Evolutionary conservation across 2,888 invertebrate species (phyloP).

Genomic region (Coleophora flavipennella): DNA sequence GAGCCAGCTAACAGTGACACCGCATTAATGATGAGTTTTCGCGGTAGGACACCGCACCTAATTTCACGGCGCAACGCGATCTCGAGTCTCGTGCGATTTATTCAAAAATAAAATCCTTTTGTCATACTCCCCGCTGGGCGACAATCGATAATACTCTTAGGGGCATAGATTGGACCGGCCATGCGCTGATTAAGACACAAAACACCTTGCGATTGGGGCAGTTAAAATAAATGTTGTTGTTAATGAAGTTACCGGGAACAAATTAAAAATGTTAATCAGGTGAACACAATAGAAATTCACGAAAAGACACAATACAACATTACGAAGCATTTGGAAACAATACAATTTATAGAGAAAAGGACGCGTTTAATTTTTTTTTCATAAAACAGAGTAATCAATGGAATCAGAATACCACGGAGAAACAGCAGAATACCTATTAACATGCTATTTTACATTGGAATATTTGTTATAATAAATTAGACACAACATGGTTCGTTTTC

Average conservation of each 20-base stretch:
- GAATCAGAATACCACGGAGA: no score
- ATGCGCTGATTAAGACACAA: conserved; percentile 57
- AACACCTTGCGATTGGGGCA: conserved; percentile 40
- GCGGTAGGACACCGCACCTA: conserved; percentile 66
- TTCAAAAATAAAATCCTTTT: conserved; percentile 63
- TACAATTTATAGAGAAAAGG: no score
- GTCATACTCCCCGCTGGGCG: conserved; percentile 59
- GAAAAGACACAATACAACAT: no score
- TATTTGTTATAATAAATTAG: conserved; percentile 16
- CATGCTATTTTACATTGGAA: no score
- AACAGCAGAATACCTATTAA: no score
- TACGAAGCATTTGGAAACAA: no score
- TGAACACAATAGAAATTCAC: no score
- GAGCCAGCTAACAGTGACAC: conserved; percentile 46
- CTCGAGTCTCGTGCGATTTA: conserved; percentile 67
- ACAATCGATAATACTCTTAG: conserved; percentile 57
- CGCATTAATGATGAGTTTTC: conserved; percentile 69
- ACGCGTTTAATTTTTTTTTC: no score
- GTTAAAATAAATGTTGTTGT: conserved; percentile 35
- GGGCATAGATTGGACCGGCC: conserved; percentile 51
- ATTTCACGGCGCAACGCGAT: conserved; percentile 66
- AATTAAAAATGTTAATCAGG: conserved; percentile 2
- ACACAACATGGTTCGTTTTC: conserved; percentile 26
- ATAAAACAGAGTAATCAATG: no score
- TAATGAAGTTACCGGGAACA: conserved; percentile 24